Evolutionary conservation across 2,113 vertebrate genomes (phyloP).

Genomic region (Solea senegalensis): DNA sequence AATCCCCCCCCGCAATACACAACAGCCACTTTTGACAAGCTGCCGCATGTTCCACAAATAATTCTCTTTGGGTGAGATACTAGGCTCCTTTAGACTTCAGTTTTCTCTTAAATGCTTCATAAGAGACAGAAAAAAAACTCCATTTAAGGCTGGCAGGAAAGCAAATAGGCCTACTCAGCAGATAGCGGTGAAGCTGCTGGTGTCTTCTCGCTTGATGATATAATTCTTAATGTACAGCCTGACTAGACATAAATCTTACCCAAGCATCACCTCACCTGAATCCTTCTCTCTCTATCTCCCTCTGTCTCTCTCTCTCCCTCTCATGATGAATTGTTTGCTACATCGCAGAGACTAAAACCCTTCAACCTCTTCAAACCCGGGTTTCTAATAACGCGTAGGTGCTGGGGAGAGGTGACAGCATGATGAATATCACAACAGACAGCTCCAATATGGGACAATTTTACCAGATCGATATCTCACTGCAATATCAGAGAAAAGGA

Average conservation of each 20-base stretch:
- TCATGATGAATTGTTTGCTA: slow-evolving; percentile 93
- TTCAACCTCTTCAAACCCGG: slow-evolving; percentile 91
- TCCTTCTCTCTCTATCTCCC: slow-evolving; percentile 57
- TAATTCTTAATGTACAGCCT: slow-evolving; percentile 84
- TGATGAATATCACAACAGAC: slow-evolving; percentile 99
- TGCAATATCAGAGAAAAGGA: slow-evolving; percentile 99
- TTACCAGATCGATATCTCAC: slow-evolving; percentile 99
- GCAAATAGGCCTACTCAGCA: slow-evolving; percentile 82
- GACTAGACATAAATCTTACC: slow-evolving; percentile 84
- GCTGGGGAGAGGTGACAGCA: slow-evolving; percentile 95
- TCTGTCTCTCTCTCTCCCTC: slow-evolving; percentile 38
- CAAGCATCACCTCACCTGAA: slow-evolving; percentile 86
- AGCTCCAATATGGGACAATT: slow-evolving; percentile 99
- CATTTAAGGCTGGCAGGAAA: slow-evolving; percentile 74
- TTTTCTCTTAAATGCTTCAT: slow-evolving; percentile 73
- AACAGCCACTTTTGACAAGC: slow-evolving; percentile 70
- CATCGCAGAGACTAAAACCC: slow-evolving; percentile 93
- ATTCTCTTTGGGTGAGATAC: slow-evolving; percentile 61
- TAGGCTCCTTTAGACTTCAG: slow-evolving; percentile 63
- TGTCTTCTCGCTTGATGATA: slow-evolving; percentile 82
- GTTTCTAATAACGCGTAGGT: slow-evolving; percentile 99
- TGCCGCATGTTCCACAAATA: slow-evolving; percentile 58
- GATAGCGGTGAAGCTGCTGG: slow-evolving; percentile 68
- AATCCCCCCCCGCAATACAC: slow-evolving; percentile 19
- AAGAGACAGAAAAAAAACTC: slow-evolving; percentile 58